Percentiles rank a stretch among this genome's conserved stretches.
phyloP scores from a whole-genome alignment of 2,888 invertebrate genomes.

The Andricus curvator region DNA sequence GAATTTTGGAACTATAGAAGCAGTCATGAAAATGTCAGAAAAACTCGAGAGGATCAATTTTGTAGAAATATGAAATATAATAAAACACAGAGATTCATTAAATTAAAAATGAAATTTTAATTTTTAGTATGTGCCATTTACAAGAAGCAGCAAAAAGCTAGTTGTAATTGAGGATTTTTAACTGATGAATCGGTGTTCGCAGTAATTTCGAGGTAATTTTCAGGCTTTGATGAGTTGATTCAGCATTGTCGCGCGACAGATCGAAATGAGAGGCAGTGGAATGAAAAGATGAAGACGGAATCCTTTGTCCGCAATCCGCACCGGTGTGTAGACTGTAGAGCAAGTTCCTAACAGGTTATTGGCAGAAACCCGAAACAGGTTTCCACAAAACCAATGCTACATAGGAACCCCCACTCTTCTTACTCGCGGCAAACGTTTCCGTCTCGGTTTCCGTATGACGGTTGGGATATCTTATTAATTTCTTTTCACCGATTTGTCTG shows the following conservation, averaged over 20 bases:
- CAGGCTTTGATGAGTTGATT: conserved; percentile 19
- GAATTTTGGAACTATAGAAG: neutral
- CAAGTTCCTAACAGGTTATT: conserved; percentile 72
- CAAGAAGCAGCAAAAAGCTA: neutral
- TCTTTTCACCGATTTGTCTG: conserved; percentile 10
- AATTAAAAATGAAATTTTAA: no score
- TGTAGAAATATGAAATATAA: no score
- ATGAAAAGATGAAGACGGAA: conserved; percentile 65
- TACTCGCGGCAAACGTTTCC: conserved; percentile 15
- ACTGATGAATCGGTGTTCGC: neutral
- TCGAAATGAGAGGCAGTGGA: conserved; percentile 32
- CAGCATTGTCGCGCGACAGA: conserved; percentile 22
- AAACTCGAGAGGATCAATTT: no score
- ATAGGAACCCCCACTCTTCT: conserved; percentile 43
- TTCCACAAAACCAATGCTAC: conserved; percentile 64
- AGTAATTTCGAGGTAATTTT: conserved; percentile 31
- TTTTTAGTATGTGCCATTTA: no score
- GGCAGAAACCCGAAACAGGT: conserved; percentile 68
- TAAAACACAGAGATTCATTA: no score
- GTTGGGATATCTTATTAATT: neutral
- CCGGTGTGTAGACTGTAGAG: conserved; percentile 68
- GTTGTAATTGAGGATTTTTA: neutral
- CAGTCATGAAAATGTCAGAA: no score
- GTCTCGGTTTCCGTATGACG: conserved; percentile 16
- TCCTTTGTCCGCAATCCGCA: conserved; percentile 59